Evolutionary conservation across 2,888 invertebrate species (phyloP), one percentile per base, ranked within the genome.

Genomic region (Antheraea assamensis): DNA sequence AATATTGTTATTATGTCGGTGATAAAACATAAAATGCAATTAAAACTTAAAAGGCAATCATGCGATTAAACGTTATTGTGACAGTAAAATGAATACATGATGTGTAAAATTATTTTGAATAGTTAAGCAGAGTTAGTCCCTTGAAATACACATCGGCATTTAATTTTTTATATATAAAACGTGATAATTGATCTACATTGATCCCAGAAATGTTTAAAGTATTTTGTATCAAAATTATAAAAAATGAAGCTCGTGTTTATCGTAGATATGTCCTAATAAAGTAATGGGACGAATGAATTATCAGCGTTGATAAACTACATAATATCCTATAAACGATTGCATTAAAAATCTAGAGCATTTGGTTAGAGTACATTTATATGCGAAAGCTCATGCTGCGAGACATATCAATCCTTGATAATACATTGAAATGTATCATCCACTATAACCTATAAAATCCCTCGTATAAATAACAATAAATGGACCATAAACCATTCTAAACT

Each of bases 311-410:
- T 2, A 30, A 30, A 64, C 21, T 64, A 10, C 4, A 64, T 17
- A 64, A 27, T 7, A 64, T 64, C 24, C 13, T 58, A 58, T 24
- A 64, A 30, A 17, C 3, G 13, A 17, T 30, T 21, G 17, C 10
- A 3, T 30, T 17, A 4, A 30, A 17, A 17, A 30, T 64, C 15
- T 27, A 10, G 27, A 61, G 2, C n/a, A 58, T 58, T 27, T 80
- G n/a, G 83, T 85, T 86, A 85, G 85, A 86, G 77, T 75, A 78
- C 76, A 75, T 81, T 77, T 80, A 75, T 78, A 79, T 79, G 85
- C 84, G 74, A 70, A 88, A 89, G 90, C 87, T 83, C 90, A 90
- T 90, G 90, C 90, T 87, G 89, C 89, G 80, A 80, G 77, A 82
- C 81, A 82, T 82, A 21, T 68, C 8, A 79, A 76, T 61, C 17